Conservation (phyloP, 2,113 vertebrate species). For the Hippopotamus amphibius region DNA sequence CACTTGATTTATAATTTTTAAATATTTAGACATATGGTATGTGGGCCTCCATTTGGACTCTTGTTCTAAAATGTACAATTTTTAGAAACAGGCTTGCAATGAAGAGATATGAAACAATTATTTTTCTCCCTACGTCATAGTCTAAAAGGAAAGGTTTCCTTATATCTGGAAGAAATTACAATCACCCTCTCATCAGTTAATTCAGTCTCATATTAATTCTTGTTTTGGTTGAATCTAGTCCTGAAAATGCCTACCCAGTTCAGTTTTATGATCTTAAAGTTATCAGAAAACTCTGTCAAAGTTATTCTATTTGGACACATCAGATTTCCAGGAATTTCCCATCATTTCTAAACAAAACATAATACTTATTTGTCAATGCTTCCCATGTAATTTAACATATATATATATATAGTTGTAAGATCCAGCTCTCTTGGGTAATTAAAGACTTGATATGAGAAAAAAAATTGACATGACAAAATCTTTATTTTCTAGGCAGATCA, state of each 20-base stretch:
- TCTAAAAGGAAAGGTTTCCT: neutral
- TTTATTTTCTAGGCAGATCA: neutral
- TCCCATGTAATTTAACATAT: neutral
- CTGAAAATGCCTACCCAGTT: neutral
- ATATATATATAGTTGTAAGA: no score
- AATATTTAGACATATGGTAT: conserved; percentile 26
- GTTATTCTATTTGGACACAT: neutral
- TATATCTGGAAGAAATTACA: neutral
- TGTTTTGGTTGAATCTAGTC: neutral
- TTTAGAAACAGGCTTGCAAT: neutral
- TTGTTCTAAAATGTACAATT: neutral
- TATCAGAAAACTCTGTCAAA: neutral
- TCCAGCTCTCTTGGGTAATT: neutral
- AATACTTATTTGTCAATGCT: neutral
- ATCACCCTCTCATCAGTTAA: neutral
- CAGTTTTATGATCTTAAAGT: neutral
- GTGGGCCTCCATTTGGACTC: conserved; percentile 7
- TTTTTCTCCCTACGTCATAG: neutral
- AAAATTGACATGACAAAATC: neutral
- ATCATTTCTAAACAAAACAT: neutral
- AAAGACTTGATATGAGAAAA: neutral
- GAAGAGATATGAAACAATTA: neutral
- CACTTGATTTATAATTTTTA: conserved; percentile 22
- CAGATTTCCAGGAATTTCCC: neutral
- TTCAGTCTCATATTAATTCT: neutral